Base-by-base conservation (phyloP, 2,888 invertebrate genomes). In the Automeris io region DNA sequence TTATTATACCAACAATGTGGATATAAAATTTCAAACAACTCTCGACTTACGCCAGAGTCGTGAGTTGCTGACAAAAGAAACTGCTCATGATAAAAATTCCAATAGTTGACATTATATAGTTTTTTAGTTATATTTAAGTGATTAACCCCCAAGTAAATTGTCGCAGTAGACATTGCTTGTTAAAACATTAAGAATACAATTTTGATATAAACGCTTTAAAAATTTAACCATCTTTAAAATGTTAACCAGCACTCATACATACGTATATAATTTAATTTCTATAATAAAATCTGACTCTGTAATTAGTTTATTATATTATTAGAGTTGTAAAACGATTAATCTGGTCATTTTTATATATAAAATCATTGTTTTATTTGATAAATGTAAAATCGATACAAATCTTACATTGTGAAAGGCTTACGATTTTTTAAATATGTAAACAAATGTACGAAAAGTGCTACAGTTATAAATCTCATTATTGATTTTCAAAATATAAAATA, bases 321-420 rank as follows among this genome's bases (percentile, higher is more conserved):
- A 83, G 78, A 77, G 66, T 70, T 73, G 65, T 78, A 73, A 78
- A 82, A 75, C 73, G 79, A 85, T 82, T 86, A 86, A 86, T 86
- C 86, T 86, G 86, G 86, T 86, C 85, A 86, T 85, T 85, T 80
- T 83, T 76, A 81, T 85, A 83, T 82, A 85, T 29, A 29, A n/a
- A 82, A 85, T 77, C 81, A 80, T 81, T 83, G 79, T 83, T 86
- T 75, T 82, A 81, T 76, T 82, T 82, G 80, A 80, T 82, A 53
- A 69, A 74, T 74, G 60, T 77, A 70, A 78, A 79, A 79, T 78
- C 72, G 54, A 77, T 73, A 70, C 72, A 80, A 78, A 75, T 74
- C 61, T 73, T 36, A 26, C 21, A 81, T 68, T 79, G n/a, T n/a
- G 74, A 75, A 80, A 66, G 70, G 79, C 80, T 83, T 83, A 65